A percentile compares a stretch with the other conserved stretches of the same genome.
Evolutionary conservation across 2,113 vertebrate genomes (phyloP).

Genomic region (Mirounga angustirostris): DNA sequence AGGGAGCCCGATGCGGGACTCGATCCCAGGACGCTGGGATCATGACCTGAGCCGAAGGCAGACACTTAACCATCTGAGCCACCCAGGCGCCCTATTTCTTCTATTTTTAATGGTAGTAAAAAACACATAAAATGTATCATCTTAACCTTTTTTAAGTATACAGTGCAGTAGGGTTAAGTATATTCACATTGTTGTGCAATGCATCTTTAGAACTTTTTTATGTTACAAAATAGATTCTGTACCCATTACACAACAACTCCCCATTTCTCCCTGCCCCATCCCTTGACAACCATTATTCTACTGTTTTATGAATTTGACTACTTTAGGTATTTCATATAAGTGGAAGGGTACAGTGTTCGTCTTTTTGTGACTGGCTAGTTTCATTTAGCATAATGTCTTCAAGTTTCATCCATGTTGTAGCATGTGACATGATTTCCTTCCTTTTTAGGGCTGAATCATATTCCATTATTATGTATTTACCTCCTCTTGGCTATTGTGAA

Average conservation of each 20-base stretch:
- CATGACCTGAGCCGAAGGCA: no score
- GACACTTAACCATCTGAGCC: no score
- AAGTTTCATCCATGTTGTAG: background rate
- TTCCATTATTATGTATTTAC: background rate
- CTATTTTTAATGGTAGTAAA: background rate
- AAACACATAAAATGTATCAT: background rate
- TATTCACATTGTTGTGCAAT: background rate
- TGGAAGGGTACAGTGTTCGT: background rate
- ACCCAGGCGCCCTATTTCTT: background rate
- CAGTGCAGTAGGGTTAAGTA: background rate
- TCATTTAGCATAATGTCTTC: background rate
- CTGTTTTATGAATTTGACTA: background rate
- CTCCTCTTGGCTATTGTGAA: background rate
- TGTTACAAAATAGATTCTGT: background rate
- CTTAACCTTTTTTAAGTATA: background rate
- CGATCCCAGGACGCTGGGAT: no score
- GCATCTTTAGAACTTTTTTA: background rate
- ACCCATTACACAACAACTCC: background rate
- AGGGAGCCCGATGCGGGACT: no score
- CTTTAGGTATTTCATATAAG: background rate
- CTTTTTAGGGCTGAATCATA: background rate
- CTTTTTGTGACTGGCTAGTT: slow-evolving; percentile 4
- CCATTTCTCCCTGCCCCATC: background rate
- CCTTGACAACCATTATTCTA: background rate
- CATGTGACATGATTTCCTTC: background rate